phyloP scores from a whole-genome alignment of 2,113 vertebrate genomes.

The Trochalopteron elliotii region DNA sequence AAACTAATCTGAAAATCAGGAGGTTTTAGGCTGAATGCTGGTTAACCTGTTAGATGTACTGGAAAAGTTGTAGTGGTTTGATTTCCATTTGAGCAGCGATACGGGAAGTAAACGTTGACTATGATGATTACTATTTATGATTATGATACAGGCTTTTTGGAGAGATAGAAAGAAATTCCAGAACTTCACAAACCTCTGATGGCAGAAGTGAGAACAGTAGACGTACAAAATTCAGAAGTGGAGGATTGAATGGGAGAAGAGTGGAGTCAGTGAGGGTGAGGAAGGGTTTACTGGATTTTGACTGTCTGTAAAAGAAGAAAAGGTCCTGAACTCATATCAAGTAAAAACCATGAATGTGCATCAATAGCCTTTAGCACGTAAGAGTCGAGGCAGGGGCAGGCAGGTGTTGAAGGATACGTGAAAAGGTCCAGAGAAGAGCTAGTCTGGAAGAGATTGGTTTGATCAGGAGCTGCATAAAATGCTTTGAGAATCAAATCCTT shows the following conservation, averaged over 20 bases:
- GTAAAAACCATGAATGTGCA: background rate
- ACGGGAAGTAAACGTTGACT: background rate
- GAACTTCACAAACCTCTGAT: background rate
- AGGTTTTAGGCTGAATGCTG: background rate
- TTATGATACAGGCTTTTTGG: background rate
- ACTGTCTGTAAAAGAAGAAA: background rate
- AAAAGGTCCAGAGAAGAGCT: background rate
- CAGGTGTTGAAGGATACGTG: background rate
- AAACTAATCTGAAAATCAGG: background rate
- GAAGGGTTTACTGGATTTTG: background rate
- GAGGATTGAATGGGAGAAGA: background rate
- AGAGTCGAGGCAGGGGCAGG: accelerated
- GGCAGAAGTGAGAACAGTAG: background rate
- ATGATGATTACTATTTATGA: background rate
- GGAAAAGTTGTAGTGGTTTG: background rate
- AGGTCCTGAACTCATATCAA: background rate
- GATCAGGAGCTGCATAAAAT: background rate
- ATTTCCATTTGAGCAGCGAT: background rate
- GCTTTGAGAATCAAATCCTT: background rate
- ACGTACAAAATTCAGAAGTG: background rate
- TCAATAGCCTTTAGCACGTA: accelerated
- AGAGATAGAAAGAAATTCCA: background rate
- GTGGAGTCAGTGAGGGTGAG: background rate
- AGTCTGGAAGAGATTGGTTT: background rate
- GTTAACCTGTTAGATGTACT: background rate